Percentiles rank a stretch among this genome's conserved stretches.
Evolutionary conservation across 1,140 invertebrate genomes (phyloP).

Genomic region (Eurosta solidaginis): DNA sequence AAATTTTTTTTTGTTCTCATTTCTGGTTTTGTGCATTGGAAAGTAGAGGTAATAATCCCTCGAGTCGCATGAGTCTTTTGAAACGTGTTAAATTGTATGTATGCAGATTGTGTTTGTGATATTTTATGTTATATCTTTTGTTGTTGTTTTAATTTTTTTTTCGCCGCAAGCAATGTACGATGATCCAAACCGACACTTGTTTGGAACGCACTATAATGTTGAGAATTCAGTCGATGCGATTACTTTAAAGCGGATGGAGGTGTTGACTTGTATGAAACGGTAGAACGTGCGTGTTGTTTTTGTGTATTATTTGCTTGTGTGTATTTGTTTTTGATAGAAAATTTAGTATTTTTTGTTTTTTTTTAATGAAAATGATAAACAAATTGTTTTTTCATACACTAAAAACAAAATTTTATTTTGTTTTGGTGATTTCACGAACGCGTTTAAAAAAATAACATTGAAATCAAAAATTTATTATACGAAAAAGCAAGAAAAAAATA

Average conservation of each 20-base stretch:
- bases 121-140: neutral
- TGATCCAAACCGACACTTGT: constrained; percentile 35
- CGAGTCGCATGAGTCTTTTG: neutral
- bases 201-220: constrained; percentile 22
- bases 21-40: neutral
- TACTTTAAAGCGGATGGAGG: constrained; percentile 39
- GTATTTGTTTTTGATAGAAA: neutral
- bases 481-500: too few relatives aligned
- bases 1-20: neutral
- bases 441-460: neutral
- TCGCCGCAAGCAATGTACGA: constrained; percentile 13
- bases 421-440: neutral
- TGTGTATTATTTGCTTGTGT: neutral
- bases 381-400: too few relatives aligned
- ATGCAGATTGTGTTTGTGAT: neutral
- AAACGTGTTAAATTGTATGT: neutral
- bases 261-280: constrained; percentile 33
- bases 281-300: constrained; percentile 33
- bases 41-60: neutral
- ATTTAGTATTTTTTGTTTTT: constrained; percentile 10
- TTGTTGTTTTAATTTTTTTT: neutral
- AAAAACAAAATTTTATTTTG: neutral
- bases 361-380: neutral
- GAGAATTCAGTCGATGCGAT: constrained; percentile 38
- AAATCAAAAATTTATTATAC: too few relatives aligned